Conservation (phyloP, 2,888 invertebrate species). For the Heliconius cydno region DNA sequence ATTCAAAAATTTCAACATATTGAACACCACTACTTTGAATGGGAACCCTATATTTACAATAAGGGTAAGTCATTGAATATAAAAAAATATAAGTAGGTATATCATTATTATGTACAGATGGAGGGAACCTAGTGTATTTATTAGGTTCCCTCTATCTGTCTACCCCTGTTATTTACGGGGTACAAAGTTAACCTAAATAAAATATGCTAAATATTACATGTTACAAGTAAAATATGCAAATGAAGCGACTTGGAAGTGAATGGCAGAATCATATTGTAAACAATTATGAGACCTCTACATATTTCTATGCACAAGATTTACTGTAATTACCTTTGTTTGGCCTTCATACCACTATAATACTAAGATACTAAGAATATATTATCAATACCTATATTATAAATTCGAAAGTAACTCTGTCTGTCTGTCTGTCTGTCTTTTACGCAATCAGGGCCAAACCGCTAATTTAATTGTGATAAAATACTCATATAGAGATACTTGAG, state of each 20-base stretch:
- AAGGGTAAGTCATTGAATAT: constrained; percentile 80
- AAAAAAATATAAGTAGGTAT: neutral
- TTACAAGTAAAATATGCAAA: neutral
- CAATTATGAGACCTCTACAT: constrained; percentile 18
- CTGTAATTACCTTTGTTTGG: constrained; percentile 13
- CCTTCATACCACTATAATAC: neutral
- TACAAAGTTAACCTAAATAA: too few relatives aligned
- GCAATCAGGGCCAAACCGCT: too few relatives aligned
- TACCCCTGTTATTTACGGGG: too few relatives aligned
- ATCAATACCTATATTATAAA: too few relatives aligned
- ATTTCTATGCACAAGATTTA: constrained; percentile 9
- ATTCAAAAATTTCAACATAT: constrained; percentile 90
- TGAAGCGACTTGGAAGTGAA: constrained; percentile 5
- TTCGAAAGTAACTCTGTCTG: too few relatives aligned
- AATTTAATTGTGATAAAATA: too few relatives aligned
- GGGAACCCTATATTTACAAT: constrained; percentile 90
- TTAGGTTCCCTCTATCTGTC: too few relatives aligned
- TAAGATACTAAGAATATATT: neutral
- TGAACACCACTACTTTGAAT: constrained; percentile 91
- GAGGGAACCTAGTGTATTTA: too few relatives aligned
- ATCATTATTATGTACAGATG: too few relatives aligned
- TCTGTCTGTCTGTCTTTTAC: too few relatives aligned
- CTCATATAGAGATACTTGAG: too few relatives aligned
- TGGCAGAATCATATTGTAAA: neutral
- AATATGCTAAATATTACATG: neutral